Evolutionary conservation across 2,888 invertebrate species (phyloP).

Genomic region (Clostera curtula): DNA sequence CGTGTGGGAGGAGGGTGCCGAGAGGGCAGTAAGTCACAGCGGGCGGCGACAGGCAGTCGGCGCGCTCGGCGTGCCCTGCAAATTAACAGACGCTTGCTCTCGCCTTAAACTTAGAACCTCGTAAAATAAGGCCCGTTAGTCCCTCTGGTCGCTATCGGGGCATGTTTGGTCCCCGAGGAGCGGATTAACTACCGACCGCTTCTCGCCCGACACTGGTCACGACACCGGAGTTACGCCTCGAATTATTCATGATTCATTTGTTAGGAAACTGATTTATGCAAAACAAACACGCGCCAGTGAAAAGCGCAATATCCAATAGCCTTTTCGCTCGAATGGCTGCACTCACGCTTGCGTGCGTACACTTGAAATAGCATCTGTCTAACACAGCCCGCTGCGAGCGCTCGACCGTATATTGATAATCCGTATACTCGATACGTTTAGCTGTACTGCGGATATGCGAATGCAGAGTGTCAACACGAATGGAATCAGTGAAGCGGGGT

Average conservation of each 20-base stretch:
- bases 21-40: slow-evolving; percentile 59
- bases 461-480: slow-evolving; percentile 45
- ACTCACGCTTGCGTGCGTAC: slow-evolving; percentile 33
- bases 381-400: slow-evolving; percentile 40
- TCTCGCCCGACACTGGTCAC: slow-evolving; percentile 45
- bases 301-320: slow-evolving; percentile 28
- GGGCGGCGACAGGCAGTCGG: slow-evolving; percentile 63
- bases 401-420: slow-evolving; percentile 51
- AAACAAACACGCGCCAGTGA: slow-evolving; percentile 11
- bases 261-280: slow-evolving; percentile 10
- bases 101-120: slow-evolving; percentile 69
- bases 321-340: slow-evolving; percentile 37
- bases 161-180: slow-evolving; percentile 35
- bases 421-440: slow-evolving; percentile 28
- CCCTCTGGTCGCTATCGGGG: slow-evolving; percentile 46
- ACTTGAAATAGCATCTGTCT: slow-evolving; percentile 47
- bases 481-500: slow-evolving; percentile 50
- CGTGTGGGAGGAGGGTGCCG: slow-evolving; percentile 17
- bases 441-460: slow-evolving; percentile 18
- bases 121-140: slow-evolving; percentile 69
- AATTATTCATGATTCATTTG: slow-evolving; percentile 1
- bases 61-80: slow-evolving; percentile 44
- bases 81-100: slow-evolving; percentile 70
- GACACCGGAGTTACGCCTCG: slow-evolving; percentile 17
- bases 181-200: slow-evolving; percentile 40